Percentiles rank a stretch among this genome's conserved stretches.
Conservation (phyloP, 2,888 invertebrate species). For the Acrobasis consociella region DNA sequence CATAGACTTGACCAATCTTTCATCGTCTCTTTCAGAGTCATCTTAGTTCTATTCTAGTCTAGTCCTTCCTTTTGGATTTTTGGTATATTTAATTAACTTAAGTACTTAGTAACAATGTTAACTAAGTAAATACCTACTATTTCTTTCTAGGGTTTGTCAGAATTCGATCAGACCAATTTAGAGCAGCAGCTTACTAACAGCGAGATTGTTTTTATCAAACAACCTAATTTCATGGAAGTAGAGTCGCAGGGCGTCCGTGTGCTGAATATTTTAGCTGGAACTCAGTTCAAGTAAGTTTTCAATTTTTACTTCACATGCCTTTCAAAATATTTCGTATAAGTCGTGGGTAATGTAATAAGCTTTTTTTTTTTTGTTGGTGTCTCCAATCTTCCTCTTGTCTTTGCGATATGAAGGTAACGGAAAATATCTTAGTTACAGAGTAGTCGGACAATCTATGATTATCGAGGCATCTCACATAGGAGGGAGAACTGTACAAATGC, state of each 20-base stretch:
- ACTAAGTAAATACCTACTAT: neutral
- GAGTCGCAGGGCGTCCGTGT: conserved; percentile 59
- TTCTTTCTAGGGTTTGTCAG: conserved; percentile 51
- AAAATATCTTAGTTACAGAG: conserved; percentile 59
- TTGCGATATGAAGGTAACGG: neutral
- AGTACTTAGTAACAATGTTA: too few relatives aligned
- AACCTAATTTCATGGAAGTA: conserved; percentile 56
- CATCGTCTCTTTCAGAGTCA: too few relatives aligned
- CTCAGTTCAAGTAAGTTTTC: conserved; percentile 49
- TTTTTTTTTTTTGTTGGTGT: too few relatives aligned
- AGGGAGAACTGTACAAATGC: conserved; percentile 67
- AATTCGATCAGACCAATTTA: conserved; percentile 42
- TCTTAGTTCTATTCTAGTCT: too few relatives aligned
- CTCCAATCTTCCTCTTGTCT: too few relatives aligned
- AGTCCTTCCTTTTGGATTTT: too few relatives aligned
- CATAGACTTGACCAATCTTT: too few relatives aligned
- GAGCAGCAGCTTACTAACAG: conserved; percentile 42
- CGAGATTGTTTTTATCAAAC: conserved; percentile 45
- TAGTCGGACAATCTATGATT: conserved; percentile 69
- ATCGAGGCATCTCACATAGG: conserved; percentile 72
- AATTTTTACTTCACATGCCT: neutral
- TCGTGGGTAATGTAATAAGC: neutral
- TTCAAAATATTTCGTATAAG: neutral
- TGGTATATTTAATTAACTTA: too few relatives aligned
- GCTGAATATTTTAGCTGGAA: conserved; percentile 55